These are phyloP conservation scores for Aurelia sp. DNA, from an alignment of 30 jellyfish, hydroid and myxozoan genomes.

Conservation along the genomic window DNA sequence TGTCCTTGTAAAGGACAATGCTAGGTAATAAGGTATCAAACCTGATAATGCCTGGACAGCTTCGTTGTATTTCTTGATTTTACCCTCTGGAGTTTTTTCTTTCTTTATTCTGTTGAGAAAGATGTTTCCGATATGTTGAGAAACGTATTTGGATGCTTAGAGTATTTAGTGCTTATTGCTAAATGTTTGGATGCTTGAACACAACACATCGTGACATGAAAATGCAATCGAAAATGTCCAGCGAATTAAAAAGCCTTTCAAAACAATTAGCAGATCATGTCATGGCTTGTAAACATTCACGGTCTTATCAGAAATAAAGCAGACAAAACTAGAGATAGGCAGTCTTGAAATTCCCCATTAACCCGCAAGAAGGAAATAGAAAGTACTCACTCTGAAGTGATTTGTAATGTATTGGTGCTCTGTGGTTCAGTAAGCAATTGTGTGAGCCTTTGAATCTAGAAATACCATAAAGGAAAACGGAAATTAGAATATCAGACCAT, in stretches of 20 bases:
- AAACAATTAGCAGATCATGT: too few relatives aligned
- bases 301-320: not conserved
- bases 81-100: conserved; percentile 70
- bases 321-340: not conserved
- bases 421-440: conserved; percentile 63
- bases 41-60: conserved; percentile 72
- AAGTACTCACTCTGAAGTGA: conserved; percentile 72
- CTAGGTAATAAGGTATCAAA: not conserved
- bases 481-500: too few relatives aligned
- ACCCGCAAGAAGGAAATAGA: not conserved
- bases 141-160: too few relatives aligned
- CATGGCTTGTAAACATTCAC: not conserved
- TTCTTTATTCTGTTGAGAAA: conserved; percentile 34
- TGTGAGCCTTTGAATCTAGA: conserved; percentile 77
- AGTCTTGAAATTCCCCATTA: too few relatives aligned
- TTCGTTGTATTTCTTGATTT: conserved; percentile 55
- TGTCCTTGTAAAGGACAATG: too few relatives aligned
- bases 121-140: too few relatives aligned
- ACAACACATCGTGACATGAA: too few relatives aligned
- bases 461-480: not conserved
- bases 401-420: conserved; percentile 36
- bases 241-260: too few relatives aligned
- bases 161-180: too few relatives aligned
- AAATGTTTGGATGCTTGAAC: too few relatives aligned
- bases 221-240: too few relatives aligned